These are phyloP conservation scores for Turritopsis dohrnii DNA, from an alignment of 30 jellyfish, hydroid and myxozoan genomes.

Conservation along the genomic window DNA sequence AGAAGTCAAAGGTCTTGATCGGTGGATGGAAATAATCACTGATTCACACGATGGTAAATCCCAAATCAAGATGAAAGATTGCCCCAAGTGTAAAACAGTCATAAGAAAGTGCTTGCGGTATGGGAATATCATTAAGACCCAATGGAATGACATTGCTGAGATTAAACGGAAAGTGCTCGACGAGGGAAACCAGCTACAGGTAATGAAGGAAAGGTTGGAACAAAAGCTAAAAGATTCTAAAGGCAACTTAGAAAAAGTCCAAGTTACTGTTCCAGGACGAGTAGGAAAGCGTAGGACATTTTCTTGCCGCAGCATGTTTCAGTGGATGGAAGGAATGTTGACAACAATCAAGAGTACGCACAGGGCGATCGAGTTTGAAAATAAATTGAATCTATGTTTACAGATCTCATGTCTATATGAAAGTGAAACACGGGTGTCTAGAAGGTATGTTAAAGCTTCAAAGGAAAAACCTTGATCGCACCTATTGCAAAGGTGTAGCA, in stretches of 20 bases:
- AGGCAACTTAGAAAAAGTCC: too few relatives aligned
- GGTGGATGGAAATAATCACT: conserved; percentile 40
- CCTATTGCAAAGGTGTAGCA: too few relatives aligned
- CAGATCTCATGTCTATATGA: neutral
- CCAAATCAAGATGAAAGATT: conserved; percentile 33
- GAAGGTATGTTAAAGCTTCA: too few relatives aligned
- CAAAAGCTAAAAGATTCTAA: neutral
- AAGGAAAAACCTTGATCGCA: too few relatives aligned
- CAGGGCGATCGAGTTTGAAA: neutral
- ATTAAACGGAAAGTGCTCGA: conserved; percentile 24
- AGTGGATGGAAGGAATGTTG: neutral
- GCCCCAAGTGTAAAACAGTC: conserved; percentile 64
- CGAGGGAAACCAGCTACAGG: neutral
- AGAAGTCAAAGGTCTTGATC: conserved; percentile 54
- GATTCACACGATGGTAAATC: neutral
- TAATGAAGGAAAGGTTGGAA: neutral
- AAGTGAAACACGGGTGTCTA: neutral
- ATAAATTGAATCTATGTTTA: neutral
- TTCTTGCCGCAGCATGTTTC: neutral
- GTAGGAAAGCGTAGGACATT: too few relatives aligned
- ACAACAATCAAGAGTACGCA: neutral
- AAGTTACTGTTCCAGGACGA: too few relatives aligned
- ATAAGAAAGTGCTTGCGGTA: conserved; percentile 41
- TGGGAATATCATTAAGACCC: conserved; percentile 42
- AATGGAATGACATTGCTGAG: conserved; percentile 26